phyloP scores from a whole-genome alignment of 1,140 invertebrate species.

The Drosophila oshimai region DNA sequence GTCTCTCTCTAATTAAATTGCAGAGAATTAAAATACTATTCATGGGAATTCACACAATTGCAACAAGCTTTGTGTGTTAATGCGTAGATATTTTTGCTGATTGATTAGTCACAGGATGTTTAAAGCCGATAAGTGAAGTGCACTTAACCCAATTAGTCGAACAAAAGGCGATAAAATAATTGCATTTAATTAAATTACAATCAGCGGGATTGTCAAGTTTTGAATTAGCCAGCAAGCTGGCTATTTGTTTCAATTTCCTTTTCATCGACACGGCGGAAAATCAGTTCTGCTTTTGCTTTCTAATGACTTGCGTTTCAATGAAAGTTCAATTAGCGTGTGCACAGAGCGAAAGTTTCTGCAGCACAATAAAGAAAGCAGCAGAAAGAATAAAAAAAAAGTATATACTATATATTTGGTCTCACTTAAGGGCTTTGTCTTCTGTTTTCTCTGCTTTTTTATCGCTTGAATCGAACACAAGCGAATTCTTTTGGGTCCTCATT shows the following conservation, averaged over 20 bases:
- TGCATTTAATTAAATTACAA: constrained; percentile 74
- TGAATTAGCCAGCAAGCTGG: constrained; percentile 17
- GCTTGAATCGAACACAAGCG: constrained; percentile 23
- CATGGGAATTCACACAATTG: constrained; percentile 1
- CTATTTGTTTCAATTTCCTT: constrained; percentile 53
- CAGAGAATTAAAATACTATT: constrained; percentile 3
- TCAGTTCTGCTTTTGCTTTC: constrained; percentile 71
- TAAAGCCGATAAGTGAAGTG: constrained; percentile 57
- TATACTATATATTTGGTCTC: constrained; percentile 34
- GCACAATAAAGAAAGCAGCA: constrained; percentile 27
- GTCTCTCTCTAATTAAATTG: constrained; percentile 32
- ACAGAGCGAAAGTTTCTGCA: constrained; percentile 67
- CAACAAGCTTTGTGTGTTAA: neutral
- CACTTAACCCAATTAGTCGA: constrained; percentile 75
- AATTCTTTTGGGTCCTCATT: constrained; percentile 38
- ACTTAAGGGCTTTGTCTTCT: constrained; percentile 25
- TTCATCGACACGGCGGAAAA: constrained; percentile 39
- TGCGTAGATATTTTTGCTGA: constrained; percentile 24
- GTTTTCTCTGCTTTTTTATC: constrained; percentile 17
- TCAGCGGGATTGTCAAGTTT: constrained; percentile 47
- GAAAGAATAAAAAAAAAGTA: constrained; percentile 24
- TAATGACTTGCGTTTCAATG: constrained; percentile 76
- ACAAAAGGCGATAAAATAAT: constrained; percentile 74
- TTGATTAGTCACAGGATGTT: constrained; percentile 56
- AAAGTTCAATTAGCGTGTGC: constrained; percentile 74